These are phyloP conservation scores for Pogonocichla stellata DNA, from an alignment of 2,113 vertebrate genomes.

Conservation along the genomic window DNA sequence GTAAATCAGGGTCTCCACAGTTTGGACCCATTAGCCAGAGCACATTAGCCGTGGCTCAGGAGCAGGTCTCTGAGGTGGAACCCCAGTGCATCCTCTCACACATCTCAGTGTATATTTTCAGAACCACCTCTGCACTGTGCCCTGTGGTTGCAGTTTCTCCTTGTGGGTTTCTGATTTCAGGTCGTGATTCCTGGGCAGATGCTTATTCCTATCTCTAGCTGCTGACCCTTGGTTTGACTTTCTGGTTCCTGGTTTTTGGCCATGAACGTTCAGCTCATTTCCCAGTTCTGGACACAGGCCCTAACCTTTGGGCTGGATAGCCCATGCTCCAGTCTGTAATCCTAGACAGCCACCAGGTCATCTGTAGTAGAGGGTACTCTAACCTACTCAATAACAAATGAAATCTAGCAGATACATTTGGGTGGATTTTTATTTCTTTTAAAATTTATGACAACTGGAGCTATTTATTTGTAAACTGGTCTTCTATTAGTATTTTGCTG, in stretches of 20 bases:
- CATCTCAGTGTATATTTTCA: not conserved
- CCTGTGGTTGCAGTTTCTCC: not conserved
- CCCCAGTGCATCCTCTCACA: accelerated
- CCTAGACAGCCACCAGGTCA: conserved; percentile 32
- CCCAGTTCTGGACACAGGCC: conserved; percentile 17
- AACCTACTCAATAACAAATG: not conserved
- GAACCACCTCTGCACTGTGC: not conserved
- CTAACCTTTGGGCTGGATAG: conserved; percentile 53
- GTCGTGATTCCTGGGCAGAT: not conserved
- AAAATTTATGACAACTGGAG: not conserved
- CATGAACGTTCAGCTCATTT: not conserved
- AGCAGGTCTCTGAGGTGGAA: not conserved
- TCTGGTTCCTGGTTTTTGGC: conserved; percentile 26
- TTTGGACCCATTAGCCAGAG: not conserved
- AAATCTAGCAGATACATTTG: not conserved
- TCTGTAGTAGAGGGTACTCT: conserved; percentile 1
- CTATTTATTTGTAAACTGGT: not conserved
- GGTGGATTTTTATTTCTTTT: not conserved
- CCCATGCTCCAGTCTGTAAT: conserved; percentile 23
- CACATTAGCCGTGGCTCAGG: not conserved
- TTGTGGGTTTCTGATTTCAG: conserved; percentile 22
- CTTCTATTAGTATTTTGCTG: not conserved
- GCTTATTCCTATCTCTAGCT: not conserved
- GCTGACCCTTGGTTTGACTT: conserved; percentile 53
- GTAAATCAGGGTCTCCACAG: not conserved